Conservation (phyloP, 1,140 invertebrate species). For the Leptinotarsa undecemlineata region DNA sequence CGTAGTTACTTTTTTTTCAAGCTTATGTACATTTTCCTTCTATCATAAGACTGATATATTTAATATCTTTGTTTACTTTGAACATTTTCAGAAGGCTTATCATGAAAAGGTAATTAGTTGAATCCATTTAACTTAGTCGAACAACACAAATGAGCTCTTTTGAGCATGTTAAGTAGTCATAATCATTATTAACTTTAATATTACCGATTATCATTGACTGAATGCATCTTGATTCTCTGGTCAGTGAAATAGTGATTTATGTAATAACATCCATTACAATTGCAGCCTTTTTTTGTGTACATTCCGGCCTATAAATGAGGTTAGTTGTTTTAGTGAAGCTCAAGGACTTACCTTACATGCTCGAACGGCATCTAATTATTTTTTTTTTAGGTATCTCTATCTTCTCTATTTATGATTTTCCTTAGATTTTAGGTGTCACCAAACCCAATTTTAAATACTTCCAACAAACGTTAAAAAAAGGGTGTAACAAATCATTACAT, state of each 20-base stretch:
- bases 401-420: constrained; percentile 4
- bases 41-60: no score
- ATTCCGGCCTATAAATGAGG: constrained; percentile 3
- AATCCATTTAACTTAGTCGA: background rate
- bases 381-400: background rate
- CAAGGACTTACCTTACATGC: constrained; percentile 9
- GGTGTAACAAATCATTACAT: no score
- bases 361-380: background rate
- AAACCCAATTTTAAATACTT: background rate
- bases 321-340: constrained; percentile 17
- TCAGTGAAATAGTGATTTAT: background rate
- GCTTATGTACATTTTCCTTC: no score
- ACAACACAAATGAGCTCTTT: background rate
- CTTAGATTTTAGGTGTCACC: background rate
- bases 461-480: background rate
- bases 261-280: background rate
- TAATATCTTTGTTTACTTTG: no score
- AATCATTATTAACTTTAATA: background rate
- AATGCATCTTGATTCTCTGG: no score
- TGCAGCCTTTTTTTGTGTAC: constrained; percentile 5
- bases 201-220: background rate
- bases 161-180: background rate
- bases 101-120: background rate
- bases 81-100: no score
- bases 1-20: no score